Evolutionary conservation across 2,113 vertebrate species (phyloP), one percentile per base, ranked within the genome.

Genomic region (Sinocyclocheilus anshuiensis): DNA sequence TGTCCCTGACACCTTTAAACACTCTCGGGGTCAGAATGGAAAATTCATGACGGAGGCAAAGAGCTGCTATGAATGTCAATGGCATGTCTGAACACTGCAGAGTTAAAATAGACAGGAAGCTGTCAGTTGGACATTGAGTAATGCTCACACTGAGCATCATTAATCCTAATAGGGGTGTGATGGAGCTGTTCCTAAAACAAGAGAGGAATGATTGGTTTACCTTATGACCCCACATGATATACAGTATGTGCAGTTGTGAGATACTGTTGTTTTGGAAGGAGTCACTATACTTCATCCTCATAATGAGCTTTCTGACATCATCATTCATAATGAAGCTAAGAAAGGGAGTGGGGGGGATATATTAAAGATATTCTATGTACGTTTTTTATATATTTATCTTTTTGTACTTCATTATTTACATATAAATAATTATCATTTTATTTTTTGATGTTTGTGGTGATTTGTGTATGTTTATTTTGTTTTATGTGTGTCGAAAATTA

Each of bases 21-120:
- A 50, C 42, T 80, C 55, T 4, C 33, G 29, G n/a, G 29, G 77
- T 81, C 36, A 74, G 39, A n/a, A 18, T 57, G 69, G 71, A 81
- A 86, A 82, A 75, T 65, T 65, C 18, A 59, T 81, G 71, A 86
- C 15, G 26, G 71, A 33, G 6, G 59, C 12, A 77, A 4, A 53
- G 84, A 71, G 48, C 61, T 36, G 12, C 7, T 24, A 39, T 57
- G 83, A 76, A 76, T 84, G 29, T 75, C 36, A 39, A 5, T 76
- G 55, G 76, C 59, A 85, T 77, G 57, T 79, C 84, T 67, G 71
- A 59, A 36, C 22, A 15, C 55, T 61, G 18, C 22, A 5, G 77
- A 36, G 57, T 86, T 86, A 86, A 82, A 86, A 86, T 77, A 77
- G 80, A 53, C 67, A 45, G 55, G 57, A 75, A 48, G 45, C 45